Evolutionary conservation across 2,113 vertebrate species (phyloP).

Genomic region (Pomatorhinus ruficollis): DNA sequence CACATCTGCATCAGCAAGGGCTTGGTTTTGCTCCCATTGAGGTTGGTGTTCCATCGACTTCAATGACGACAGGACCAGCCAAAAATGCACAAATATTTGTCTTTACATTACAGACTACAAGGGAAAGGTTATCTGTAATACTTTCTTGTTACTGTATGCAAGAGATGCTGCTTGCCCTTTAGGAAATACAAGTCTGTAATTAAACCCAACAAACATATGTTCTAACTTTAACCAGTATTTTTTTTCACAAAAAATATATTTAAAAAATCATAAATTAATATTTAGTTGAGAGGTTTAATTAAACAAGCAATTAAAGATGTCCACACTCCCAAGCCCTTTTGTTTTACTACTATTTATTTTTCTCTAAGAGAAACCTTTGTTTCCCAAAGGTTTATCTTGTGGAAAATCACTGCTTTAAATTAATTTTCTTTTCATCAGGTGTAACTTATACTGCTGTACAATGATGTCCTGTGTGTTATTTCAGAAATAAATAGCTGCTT

Average conservation of each 20-base stretch:
- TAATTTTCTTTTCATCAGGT: conserved; percentile 56
- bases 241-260: background rate
- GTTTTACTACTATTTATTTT: conserved; percentile 41
- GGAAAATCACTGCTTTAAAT: conserved; percentile 53
- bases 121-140: background rate
- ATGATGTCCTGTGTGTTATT: conserved; percentile 49
- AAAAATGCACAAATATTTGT: background rate
- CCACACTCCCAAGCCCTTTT: background rate
- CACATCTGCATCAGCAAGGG: background rate
- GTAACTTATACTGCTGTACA: conserved; percentile 42
- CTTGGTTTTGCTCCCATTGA: background rate
- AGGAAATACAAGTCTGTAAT: background rate
- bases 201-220: background rate
- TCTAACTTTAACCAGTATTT: background rate
- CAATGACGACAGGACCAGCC: background rate
- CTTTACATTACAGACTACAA: background rate
- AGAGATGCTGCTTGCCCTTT: background rate
- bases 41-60: background rate
- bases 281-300: background rate
- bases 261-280: background rate
- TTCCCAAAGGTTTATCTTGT: conserved; percentile 64
- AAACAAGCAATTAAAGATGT: background rate
- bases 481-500: conserved; percentile 69
- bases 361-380: conserved; percentile 36
- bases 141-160: background rate